Evolutionary conservation across 2,797 vertebrate genomes (phyloP), one percentile per base, ranked within the genome.

Genomic region (Premnoplex brunnescens): DNA sequence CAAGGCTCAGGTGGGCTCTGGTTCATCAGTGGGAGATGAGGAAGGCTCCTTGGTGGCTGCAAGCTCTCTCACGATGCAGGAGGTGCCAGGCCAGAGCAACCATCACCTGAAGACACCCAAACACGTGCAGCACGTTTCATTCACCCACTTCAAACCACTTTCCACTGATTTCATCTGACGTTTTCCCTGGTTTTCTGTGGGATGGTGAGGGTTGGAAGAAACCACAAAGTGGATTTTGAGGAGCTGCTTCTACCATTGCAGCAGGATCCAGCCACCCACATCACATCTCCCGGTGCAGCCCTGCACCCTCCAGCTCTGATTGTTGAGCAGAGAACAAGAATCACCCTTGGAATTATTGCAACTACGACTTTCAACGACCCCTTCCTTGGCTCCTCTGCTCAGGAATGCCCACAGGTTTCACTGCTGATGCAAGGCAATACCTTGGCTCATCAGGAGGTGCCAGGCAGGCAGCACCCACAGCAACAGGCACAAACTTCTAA

Each of bases 321-420:
- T 32, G 22, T 0, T 27, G 73, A 85, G 12, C 17, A 54, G 52
- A 60, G 63, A 74, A 37, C 1, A 3, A 44, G 17, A 22, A 37
- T 37, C 22, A 41, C 1, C 74, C 62, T 28, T 28, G 69, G 64
- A 52, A 10, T 55, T 19, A 23, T 1, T 63, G 39, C 63, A n/a
- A 1, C 41, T 67, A 17, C 0, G 0, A 24, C 59, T 60, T 14
- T 6, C 28, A 16, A 0, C 0, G 0, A 23, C 30, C 37, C 37
- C 21, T 52, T 68, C 3, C 2, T 7, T 26, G 32, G 39, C 66
- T 78, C 12, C 46, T 39, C 36, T 58, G 60, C 69, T 67, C 8
- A 2, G 72, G n/a, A 92, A 46, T 28, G 17, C 48, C 44, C 7
- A 1, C 46, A 44, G 12, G 3, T 12, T 17, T 84, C 22, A 2